These are phyloP conservation scores for Torymus auratus DNA, from an alignment of 2,888 invertebrate species.

Conservation along the genomic window DNA sequence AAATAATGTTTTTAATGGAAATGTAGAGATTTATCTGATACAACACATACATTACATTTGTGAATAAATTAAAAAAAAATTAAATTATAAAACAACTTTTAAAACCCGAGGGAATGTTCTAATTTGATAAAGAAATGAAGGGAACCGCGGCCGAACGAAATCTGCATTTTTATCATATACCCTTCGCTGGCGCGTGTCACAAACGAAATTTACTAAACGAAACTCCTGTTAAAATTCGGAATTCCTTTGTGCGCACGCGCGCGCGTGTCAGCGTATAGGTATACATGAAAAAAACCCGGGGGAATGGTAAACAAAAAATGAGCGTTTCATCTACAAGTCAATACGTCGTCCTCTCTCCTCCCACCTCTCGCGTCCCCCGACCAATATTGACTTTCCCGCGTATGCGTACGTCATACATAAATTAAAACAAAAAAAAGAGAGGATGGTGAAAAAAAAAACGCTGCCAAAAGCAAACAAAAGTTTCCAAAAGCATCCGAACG, in stretches of 20 bases:
- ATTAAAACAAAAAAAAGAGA: constrained; percentile 45
- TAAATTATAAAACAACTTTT: too few relatives aligned
- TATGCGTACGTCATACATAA: constrained; percentile 45
- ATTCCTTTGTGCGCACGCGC: constrained; percentile 32
- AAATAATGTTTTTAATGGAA: too few relatives aligned
- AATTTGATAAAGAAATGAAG: not conserved
- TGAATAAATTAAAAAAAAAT: too few relatives aligned
- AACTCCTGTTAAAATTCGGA: constrained; percentile 39
- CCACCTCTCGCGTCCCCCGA: not conserved
- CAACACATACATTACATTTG: too few relatives aligned
- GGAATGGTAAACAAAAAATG: constrained; percentile 45
- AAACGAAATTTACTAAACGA: constrained; percentile 21
- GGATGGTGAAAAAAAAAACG: constrained; percentile 1
- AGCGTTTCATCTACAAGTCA: constrained; percentile 56
- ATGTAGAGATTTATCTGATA: too few relatives aligned
- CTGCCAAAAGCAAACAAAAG: constrained; percentile 16
- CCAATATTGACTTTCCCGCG: constrained; percentile 50
- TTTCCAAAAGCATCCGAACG: constrained; percentile 20
- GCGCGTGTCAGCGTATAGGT: constrained; percentile 11
- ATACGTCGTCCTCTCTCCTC: constrained; percentile 29
- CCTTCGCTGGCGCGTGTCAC: not conserved
- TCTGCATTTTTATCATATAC: constrained; percentile 18
- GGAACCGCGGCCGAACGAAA: not conserved
- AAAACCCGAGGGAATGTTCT: not conserved
- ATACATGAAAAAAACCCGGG: constrained; percentile 10